Conservation (phyloP, 1,140 invertebrate genomes). For the Panagrolaimus sp. region DNA sequence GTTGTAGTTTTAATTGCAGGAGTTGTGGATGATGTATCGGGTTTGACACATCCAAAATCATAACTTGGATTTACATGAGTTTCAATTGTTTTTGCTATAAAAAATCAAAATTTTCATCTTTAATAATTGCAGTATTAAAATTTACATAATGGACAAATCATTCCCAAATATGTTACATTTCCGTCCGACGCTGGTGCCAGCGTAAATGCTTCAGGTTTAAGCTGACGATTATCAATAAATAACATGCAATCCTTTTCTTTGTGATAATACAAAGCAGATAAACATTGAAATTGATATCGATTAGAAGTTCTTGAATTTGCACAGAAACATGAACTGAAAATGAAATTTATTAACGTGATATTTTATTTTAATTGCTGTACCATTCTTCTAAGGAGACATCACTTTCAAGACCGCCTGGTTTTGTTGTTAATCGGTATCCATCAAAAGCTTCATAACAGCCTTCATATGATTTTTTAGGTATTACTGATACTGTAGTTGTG, state of each 20-base stretch:
- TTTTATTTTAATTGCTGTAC: no score
- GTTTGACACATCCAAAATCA: constrained; percentile 6
- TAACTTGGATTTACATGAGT: constrained; percentile 7
- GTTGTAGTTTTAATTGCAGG: constrained; percentile 14
- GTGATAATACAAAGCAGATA: constrained; percentile 56
- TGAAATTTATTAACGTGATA: not conserved
- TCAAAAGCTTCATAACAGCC: not conserved
- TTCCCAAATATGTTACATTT: constrained; percentile 50
- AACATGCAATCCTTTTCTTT: constrained; percentile 53
- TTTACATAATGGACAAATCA: constrained; percentile 40
- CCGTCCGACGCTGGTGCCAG: constrained; percentile 17
- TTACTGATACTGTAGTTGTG: constrained; percentile 1
- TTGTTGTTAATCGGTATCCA: not conserved
- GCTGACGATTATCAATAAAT: constrained; percentile 52
- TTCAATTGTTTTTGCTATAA: not conserved
- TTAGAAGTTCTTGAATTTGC: constrained; percentile 38
- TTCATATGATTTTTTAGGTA: not conserved
- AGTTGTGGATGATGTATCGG: not conserved
- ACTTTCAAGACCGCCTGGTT: constrained; percentile 51
- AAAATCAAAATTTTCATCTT: not conserved
- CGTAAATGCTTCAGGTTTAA: constrained; percentile 40
- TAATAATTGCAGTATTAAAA: constrained; percentile 3
- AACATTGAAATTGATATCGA: constrained; percentile 55
- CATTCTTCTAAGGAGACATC: constrained; percentile 53
- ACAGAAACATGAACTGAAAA: constrained; percentile 13